Evolutionary conservation across 2,888 invertebrate genomes (phyloP).

Genomic region (Lamellibrachia satsuma): DNA sequence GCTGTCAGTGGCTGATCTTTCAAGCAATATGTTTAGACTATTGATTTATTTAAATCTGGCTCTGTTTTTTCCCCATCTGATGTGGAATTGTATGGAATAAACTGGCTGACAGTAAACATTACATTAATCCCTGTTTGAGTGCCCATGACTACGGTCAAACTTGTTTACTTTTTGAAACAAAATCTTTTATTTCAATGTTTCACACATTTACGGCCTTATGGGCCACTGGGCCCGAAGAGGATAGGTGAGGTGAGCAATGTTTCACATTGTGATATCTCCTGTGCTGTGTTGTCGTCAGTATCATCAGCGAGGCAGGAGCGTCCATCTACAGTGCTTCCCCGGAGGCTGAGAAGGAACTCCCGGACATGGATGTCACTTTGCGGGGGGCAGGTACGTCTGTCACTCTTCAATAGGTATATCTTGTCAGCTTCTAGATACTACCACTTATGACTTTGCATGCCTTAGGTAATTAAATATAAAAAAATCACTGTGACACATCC

Average conservation of each 20-base stretch:
- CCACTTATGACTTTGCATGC: not conserved
- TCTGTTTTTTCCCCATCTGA: too few species aligned
- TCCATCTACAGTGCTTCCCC: slow-evolving; percentile 90
- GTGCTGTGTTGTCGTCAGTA: slow-evolving; percentile 69
- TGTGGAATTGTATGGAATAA: too few species aligned
- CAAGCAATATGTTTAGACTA: too few species aligned
- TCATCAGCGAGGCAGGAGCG: slow-evolving; percentile 90
- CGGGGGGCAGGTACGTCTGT: slow-evolving; percentile 75
- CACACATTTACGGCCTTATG: too few species aligned
- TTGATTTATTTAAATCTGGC: too few species aligned
- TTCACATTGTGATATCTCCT: not conserved
- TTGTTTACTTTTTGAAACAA: not conserved
- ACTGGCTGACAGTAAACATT: too few species aligned
- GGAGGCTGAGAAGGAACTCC: slow-evolving; percentile 85
- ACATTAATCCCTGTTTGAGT: too few species aligned
- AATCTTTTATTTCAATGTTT: not conserved
- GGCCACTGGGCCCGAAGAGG: too few species aligned
- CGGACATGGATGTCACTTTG: slow-evolving; percentile 82
- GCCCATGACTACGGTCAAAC: not conserved
- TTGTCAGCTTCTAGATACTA: too few species aligned
- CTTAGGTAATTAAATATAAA: not conserved
- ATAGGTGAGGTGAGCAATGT: too few species aligned
- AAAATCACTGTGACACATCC: not conserved
- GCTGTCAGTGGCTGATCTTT: too few species aligned
- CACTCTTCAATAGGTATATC: too few species aligned